A percentile compares a stretch with the other conserved stretches of the same genome.
These are phyloP conservation scores for Falco punctatus DNA, from an alignment of 2,113 vertebrate genomes.

Conservation along the genomic window DNA sequence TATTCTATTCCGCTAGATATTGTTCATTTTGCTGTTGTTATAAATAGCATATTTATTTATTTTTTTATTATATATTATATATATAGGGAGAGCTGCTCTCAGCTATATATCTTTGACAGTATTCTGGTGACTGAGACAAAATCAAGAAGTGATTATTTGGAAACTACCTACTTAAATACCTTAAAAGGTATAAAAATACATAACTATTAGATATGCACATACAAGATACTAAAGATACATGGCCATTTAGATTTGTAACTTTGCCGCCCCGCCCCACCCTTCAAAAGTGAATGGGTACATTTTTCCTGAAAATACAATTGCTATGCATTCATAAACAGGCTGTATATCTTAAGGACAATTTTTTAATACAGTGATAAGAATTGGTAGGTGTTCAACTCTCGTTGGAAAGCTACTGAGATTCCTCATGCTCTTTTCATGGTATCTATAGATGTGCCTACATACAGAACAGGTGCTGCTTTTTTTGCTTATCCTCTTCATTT, in stretches of 20 bases:
- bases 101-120: not conserved
- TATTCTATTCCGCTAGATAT: not conserved
- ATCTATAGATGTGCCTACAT: not conserved
- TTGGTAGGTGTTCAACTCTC: not conserved
- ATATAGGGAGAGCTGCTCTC: not conserved
- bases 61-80: too few species aligned
- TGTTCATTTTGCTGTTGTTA: not conserved
- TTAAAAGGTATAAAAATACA: not conserved
- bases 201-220: not conserved
- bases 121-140: not conserved
- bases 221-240: not conserved
- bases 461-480: not conserved
- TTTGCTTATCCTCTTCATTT: not conserved
- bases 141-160: not conserved
- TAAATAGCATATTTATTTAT: not conserved
- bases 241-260: not conserved
- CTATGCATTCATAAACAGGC: not conserved
- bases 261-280: fast-evolving
- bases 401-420: not conserved
- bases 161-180: not conserved
- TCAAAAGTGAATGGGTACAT: not conserved
- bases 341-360: not conserved
- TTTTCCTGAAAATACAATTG: not conserved
- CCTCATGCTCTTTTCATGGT: not conserved
- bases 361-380: not conserved